Evolutionary conservation across 2,888 invertebrate genomes (phyloP), one percentile per base, ranked within the genome.

Genomic region (Vesta saturnalis): DNA sequence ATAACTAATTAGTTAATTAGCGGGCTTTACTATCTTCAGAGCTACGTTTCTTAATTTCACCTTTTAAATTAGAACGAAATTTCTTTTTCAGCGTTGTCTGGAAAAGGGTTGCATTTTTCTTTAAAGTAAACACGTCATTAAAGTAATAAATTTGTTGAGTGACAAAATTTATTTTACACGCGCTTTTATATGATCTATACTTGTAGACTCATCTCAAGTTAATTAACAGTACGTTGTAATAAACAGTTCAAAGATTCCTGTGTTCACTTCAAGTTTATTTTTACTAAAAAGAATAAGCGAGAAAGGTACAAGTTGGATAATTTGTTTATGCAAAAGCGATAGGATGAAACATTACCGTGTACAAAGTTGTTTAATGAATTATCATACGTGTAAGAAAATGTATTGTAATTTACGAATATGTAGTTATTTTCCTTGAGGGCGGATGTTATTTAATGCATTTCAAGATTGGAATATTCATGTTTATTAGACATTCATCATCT

Each of bases 331-430:
- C 52, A 52, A 52, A 52, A 52, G 70, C 60, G 49, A 64, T 68
- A 60, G 64, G 60, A 62, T 58, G 64, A 70, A 71, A 71, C 55
- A 68, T 69, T 69, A 69, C 62, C 69, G 59, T 61, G 62, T 71
- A 52, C 65, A 39, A 1, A 58, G 54, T 67, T 60, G 64, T 64
- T 65, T 70, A 70, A 58, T 70, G 67, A 64, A 49, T 67, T 64
- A 67, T 70, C 72, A 70, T 67, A 67, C 70, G 69, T 70, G 71
- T 60, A 72, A 69, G 65, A 61, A 70, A 63, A 58, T 12, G 19
- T 52, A n/a, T 19, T 21, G 52, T 19, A 52, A 52, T 52, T 52
- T 52, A 21, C 52, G 19, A 52, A 15, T 49, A 4, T 49, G 19
- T 52, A 19, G 52, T 21, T 52, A n/a, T 21, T 52, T 52, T 21